Percentiles rank a stretch among this genome's conserved stretches.
These are phyloP conservation scores for Palaemon carinicauda DNA, from an alignment of 1,140 invertebrate species.

Conservation along the genomic window DNA sequence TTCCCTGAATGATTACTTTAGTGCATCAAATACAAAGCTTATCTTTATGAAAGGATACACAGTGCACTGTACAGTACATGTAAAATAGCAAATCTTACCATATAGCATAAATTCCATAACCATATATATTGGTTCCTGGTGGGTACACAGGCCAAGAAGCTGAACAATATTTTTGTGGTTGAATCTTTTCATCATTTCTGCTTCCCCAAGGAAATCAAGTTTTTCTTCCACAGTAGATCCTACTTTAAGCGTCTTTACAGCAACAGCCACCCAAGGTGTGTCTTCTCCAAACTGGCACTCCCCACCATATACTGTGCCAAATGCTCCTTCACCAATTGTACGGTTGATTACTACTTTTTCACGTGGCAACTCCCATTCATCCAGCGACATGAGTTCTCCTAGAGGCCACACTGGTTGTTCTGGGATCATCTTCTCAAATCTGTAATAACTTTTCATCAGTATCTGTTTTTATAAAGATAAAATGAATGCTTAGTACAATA, in stretches of 20 bases:
- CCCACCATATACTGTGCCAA: constrained; percentile 87
- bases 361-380: constrained; percentile 87
- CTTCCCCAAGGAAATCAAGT: constrained; percentile 91
- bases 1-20: no score
- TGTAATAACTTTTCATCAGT: constrained; percentile 43
- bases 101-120: constrained; percentile 95
- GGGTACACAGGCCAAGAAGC: constrained; percentile 82
- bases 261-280: constrained; percentile 70
- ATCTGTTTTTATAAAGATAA: no score
- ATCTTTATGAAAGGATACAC: neutral
- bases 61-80: neutral
- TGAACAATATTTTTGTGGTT: constrained; percentile 90
- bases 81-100: constrained; percentile 69
- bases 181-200: constrained; percentile 91
- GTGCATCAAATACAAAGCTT: neutral
- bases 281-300: constrained; percentile 69
- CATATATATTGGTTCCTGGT: constrained; percentile 84
- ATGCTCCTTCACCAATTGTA: constrained; percentile 87
- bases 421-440: constrained; percentile 64
- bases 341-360: constrained; percentile 89
- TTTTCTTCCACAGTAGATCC: constrained; percentile 85
- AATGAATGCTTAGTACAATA: no score
- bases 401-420: constrained; percentile 78
- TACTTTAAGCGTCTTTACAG: constrained; percentile 88
- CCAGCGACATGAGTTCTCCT: constrained; percentile 72